Evolutionary conservation across 2,888 invertebrate genomes (phyloP).

Genomic region (Heliconius cydno): DNA sequence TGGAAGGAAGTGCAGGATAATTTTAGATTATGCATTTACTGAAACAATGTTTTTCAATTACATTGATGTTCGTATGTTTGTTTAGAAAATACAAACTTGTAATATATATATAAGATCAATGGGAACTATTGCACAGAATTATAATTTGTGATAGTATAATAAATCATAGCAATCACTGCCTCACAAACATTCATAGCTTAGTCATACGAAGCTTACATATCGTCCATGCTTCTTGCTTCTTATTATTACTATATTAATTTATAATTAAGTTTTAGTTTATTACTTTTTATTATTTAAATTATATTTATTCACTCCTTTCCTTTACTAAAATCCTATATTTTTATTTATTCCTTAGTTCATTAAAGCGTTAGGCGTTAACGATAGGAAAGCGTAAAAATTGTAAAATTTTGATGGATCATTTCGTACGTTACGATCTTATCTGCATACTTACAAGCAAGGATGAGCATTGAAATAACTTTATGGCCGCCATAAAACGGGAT

Average conservation of each 20-base stretch:
- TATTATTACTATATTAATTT: conserved; percentile 58
- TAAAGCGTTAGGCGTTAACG: conserved; percentile 56
- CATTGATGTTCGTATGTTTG: conserved; percentile 7
- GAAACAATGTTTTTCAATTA: background rate
- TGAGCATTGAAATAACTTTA: conserved; percentile 57
- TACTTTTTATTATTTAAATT: conserved; percentile 61
- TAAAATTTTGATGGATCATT: conserved; percentile 47
- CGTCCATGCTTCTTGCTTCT: conserved; percentile 80
- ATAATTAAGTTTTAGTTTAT: conserved; percentile 62
- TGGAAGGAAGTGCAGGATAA: conserved; percentile 4
- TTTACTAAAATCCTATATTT: conserved; percentile 62
- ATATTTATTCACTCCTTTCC: conserved; percentile 66
- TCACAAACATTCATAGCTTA: conserved; percentile 83
- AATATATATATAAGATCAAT: conserved; percentile 35
- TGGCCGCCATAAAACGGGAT: conserved; percentile 48
- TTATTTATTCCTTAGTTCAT: conserved; percentile 51
- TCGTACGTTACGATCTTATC: conserved; percentile 46
- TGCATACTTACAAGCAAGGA: conserved; percentile 49
- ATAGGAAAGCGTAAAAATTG: conserved; percentile 35
- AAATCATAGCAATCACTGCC: conserved; percentile 81
- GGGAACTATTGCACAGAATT: conserved; percentile 54
- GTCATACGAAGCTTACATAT: conserved; percentile 75
- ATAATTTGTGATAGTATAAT: conserved; percentile 60
- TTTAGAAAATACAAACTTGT: conserved; percentile 15
- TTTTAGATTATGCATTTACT: conserved; percentile 9